A percentile compares a stretch with the other conserved stretches of the same genome.
These are phyloP conservation scores for Pangasianodon gigas DNA, from an alignment of 2,113 vertebrate genomes.

Conservation along the genomic window DNA sequence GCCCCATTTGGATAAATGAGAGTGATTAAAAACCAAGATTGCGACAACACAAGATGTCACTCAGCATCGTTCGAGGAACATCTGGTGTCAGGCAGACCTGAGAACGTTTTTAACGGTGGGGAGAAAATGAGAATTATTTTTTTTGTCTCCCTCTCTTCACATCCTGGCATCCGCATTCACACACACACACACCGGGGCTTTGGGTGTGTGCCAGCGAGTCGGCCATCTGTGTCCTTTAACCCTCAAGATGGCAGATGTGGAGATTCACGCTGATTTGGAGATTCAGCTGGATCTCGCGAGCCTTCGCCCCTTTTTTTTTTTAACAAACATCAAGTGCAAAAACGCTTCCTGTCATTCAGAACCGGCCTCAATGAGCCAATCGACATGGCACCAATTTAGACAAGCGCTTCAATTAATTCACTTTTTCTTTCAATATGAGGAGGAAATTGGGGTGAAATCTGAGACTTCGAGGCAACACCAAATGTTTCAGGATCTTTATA, in stretches of 20 bases:
- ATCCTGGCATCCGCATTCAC: constrained; percentile 52
- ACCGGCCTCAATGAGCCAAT: constrained; percentile 48
- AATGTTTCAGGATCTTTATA: constrained; percentile 27
- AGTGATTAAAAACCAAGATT: constrained; percentile 58
- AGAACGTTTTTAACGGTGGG: constrained; percentile 29
- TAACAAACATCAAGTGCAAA: constrained; percentile 46
- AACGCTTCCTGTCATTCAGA: constrained; percentile 55
- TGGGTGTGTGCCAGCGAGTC: constrained; percentile 52
- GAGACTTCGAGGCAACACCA: constrained; percentile 42
- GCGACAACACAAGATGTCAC: constrained; percentile 55
- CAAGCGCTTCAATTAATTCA: constrained; percentile 55
- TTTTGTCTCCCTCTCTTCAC: constrained; percentile 44
- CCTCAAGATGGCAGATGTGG: constrained; percentile 61
- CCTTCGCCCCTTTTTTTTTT: constrained; percentile 25
- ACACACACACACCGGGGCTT: constrained; percentile 37
- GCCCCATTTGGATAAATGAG: constrained; percentile 58
- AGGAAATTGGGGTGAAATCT: constrained; percentile 46
- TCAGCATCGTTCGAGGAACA: constrained; percentile 55
- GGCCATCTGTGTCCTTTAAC: constrained; percentile 61
- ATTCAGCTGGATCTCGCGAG: constrained; percentile 50
- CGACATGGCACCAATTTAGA: constrained; percentile 52
- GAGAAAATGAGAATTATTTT: constrained; percentile 50
- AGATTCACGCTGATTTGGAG: constrained; percentile 53
- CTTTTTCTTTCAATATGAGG: constrained; percentile 45
- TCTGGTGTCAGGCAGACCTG: constrained; percentile 58